Evolutionary conservation across 2,888 invertebrate genomes (phyloP).

Genomic region (Philonicus albiceps): DNA sequence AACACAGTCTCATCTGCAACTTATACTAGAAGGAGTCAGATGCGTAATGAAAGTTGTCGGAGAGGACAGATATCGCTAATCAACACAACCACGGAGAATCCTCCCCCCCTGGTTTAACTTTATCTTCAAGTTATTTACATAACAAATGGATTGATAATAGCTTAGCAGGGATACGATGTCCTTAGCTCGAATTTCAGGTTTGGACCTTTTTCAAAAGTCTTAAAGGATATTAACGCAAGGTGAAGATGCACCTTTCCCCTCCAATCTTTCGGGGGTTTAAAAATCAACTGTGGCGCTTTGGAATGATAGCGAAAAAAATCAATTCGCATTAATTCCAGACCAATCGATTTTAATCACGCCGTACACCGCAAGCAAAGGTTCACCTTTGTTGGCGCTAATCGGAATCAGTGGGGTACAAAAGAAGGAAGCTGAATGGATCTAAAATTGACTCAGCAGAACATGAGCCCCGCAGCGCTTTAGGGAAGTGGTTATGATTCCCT

Average conservation of each 20-base stretch:
- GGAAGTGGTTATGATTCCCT: conserved; percentile 1
- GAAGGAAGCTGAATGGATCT: background rate
- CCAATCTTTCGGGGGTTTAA: background rate
- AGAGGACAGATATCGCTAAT: background rate
- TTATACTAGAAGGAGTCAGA: background rate
- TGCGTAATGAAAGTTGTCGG: background rate
- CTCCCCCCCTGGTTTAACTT: background rate
- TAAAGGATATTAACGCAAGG: background rate
- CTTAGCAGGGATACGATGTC: background rate
- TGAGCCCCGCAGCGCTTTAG: background rate
- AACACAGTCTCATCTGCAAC: background rate
- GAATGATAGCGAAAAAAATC: background rate
- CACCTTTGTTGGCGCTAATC: background rate
- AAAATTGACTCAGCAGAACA: background rate
- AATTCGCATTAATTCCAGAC: conserved; percentile 10
- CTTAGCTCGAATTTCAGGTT: background rate
- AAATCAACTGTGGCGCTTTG: background rate
- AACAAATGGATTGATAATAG: background rate
- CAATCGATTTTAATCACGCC: conserved; percentile 28
- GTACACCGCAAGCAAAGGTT: background rate
- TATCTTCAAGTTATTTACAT: background rate
- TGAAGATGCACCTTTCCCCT: background rate
- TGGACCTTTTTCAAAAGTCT: background rate
- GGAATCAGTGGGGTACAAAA: background rate
- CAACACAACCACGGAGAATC: background rate